Percentiles rank a stretch among this genome's conserved stretches.
These are phyloP conservation scores for Onychomys torridus DNA, from an alignment of 2,797 vertebrate species.

Conservation along the genomic window DNA sequence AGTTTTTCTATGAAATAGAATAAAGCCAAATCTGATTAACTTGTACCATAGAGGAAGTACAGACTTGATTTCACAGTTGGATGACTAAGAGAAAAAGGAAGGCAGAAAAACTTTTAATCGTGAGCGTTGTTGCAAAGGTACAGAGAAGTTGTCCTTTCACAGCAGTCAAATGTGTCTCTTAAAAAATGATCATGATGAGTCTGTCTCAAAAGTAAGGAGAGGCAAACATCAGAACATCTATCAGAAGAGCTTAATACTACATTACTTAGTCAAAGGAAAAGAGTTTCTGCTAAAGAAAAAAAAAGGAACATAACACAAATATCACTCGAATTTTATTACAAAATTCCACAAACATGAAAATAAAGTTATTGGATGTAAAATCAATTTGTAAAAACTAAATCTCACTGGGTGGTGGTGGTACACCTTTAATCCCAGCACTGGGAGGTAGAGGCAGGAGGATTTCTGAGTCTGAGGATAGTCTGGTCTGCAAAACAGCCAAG, in stretches of 20 bases:
- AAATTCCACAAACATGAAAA: neutral
- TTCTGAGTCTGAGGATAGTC: neutral
- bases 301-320: neutral
- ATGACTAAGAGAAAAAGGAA: neutral
- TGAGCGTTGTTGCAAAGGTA: neutral
- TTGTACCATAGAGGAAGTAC: neutral
- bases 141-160: neutral
- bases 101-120: neutral
- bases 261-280: conserved; percentile 21
- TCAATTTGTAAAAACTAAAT: neutral
- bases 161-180: neutral
- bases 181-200: neutral
- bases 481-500: neutral
- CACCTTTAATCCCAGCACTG: neutral
- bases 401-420: neutral
- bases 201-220: neutral
- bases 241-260: neutral
- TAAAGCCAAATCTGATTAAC: neutral
- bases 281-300: neutral
- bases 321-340: neutral
- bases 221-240: neutral
- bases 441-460: neutral
- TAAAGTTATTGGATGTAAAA: neutral
- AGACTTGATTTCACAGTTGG: neutral
- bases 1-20: neutral